Evolutionary conservation across 2,888 invertebrate genomes (phyloP).

Genomic region (Clusia tigrina): DNA sequence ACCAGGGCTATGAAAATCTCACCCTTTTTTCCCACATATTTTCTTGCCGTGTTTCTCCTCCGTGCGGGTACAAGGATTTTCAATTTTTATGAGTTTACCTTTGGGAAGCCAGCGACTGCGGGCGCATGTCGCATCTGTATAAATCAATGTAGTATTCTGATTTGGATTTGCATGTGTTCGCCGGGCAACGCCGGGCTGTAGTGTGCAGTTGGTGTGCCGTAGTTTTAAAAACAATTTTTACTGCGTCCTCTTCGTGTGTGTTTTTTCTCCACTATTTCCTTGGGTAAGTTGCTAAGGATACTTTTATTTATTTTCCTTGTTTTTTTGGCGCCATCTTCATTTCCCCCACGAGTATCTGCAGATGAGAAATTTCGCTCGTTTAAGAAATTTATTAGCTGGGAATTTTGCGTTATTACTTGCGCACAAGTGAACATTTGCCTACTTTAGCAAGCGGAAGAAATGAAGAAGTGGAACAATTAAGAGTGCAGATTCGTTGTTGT

Average conservation of each 20-base stretch:
- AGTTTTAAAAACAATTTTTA: slow-evolving; percentile 16
- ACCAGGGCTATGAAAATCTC: slow-evolving; percentile 2
- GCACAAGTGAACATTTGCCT: too few species aligned
- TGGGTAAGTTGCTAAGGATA: too few species aligned
- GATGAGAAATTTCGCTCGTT: too few species aligned
- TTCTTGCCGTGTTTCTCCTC: neutral
- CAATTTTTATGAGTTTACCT: slow-evolving; percentile 48
- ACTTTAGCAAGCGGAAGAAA: too few species aligned
- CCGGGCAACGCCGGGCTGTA: neutral
- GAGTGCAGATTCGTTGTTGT: too few species aligned
- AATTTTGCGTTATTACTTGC: too few species aligned
- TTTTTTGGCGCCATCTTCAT: too few species aligned
- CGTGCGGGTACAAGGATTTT: slow-evolving; percentile 41
- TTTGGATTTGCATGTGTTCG: neutral
- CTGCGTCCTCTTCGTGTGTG: neutral
- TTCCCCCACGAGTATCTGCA: too few species aligned
- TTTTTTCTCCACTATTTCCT: too few species aligned
- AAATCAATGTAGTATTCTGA: slow-evolving; percentile 45
- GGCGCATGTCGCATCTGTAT: slow-evolving; percentile 43
- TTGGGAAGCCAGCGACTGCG: slow-evolving; percentile 27
- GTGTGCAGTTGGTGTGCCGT: neutral
- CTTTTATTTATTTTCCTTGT: too few species aligned
- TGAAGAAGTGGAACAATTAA: too few species aligned
- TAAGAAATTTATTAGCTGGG: too few species aligned
- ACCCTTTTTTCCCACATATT: neutral